Evolutionary conservation across 2,797 vertebrate species (phyloP).

Genomic region (Sandelia bainsii): DNA sequence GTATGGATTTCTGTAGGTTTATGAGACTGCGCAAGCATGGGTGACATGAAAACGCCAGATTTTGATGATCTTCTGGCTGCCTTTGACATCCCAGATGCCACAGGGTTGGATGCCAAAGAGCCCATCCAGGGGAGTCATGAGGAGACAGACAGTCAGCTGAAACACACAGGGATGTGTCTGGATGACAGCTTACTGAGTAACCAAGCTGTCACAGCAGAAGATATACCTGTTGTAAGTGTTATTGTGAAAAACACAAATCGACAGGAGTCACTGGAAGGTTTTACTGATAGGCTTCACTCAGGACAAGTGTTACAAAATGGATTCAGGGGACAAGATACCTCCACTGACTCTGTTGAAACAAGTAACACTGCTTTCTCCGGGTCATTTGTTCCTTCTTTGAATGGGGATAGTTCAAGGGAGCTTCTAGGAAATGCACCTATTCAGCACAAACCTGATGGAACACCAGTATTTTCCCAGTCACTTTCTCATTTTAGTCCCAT

Average conservation of each 20-base stretch:
- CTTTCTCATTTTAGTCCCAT: constrained; percentile 93
- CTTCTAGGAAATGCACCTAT: constrained; percentile 85
- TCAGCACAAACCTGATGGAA: constrained; percentile 84
- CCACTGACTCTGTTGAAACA: constrained; percentile 78
- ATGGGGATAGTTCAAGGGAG: constrained; percentile 87
- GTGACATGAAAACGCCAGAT: constrained; percentile 99
- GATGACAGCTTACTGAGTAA: constrained; percentile 88
- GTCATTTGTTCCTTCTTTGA: constrained; percentile 88
- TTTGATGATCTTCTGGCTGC: constrained; percentile 98
- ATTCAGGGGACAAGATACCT: constrained; percentile 84
- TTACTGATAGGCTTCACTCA: constrained; percentile 82
- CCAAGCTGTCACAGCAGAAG: constrained; percentile 83
- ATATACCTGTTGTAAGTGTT: constrained; percentile 92
- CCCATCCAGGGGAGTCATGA: constrained; percentile 90
- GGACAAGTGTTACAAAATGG: constrained; percentile 90
- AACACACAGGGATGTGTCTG: constrained; percentile 88
- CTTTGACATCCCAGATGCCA: constrained; percentile 98
- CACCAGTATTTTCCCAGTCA: constrained; percentile 88
- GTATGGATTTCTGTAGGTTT: constrained; percentile 69
- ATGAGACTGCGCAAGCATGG: constrained; percentile 89
- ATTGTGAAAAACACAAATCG: constrained; percentile 97
- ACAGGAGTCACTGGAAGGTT: constrained; percentile 90
- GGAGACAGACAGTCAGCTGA: constrained; percentile 90
- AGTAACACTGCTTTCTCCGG: constrained; percentile 84
- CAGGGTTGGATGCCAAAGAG: constrained; percentile 96